Percentiles rank a stretch among this genome's conserved stretches.
Conservation (phyloP, 2,113 vertebrate species). For the Aegotheles bennettii region DNA sequence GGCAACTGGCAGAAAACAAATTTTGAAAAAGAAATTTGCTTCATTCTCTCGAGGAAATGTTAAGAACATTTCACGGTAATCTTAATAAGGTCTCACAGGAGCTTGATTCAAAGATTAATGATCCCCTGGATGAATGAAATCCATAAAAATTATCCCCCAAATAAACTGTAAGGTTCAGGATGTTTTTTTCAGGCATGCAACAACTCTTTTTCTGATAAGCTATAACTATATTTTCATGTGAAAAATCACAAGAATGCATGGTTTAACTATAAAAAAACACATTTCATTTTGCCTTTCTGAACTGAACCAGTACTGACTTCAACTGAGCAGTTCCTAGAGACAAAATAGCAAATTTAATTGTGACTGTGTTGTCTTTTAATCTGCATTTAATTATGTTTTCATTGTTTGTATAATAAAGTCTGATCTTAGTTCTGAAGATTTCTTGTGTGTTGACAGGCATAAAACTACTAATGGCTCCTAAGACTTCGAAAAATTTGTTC, state of each 20-base stretch:
- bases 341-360: background rate
- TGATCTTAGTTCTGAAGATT: background rate
- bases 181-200: background rate
- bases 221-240: background rate
- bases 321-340: background rate
- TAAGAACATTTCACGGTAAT: background rate
- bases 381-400: background rate
- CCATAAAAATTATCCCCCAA: background rate
- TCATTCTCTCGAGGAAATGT: background rate
- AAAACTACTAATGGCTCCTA: background rate
- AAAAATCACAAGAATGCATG: background rate
- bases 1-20: background rate
- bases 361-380: background rate
- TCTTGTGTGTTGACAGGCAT: background rate
- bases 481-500: background rate
- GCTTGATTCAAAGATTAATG: background rate
- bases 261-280: background rate
- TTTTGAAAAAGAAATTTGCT: background rate
- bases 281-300: background rate
- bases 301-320: background rate
- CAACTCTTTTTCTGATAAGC: background rate
- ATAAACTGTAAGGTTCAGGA: background rate
- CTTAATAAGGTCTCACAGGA: background rate
- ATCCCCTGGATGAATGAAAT: background rate
- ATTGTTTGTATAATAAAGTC: background rate